Percentiles rank a stretch among this genome's conserved stretches.
Conservation (phyloP, 1,140 invertebrate species). For the Trinorchestia longiramus region DNA sequence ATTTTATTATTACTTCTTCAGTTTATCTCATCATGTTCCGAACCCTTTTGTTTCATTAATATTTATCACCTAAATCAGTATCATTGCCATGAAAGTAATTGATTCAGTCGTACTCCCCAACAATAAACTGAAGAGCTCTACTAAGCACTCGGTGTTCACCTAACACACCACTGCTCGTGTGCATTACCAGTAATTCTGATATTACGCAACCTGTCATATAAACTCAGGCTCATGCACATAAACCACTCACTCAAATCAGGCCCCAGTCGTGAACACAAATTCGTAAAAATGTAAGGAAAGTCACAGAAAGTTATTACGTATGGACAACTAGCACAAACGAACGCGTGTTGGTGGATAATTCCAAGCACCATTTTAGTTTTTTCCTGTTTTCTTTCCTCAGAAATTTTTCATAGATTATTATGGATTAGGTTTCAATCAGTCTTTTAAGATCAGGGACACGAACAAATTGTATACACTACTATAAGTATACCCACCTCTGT, state of each 20-base stretch:
- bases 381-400: not conserved
- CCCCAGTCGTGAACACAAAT: not conserved
- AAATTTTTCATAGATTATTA: not conserved
- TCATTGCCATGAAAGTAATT: not conserved
- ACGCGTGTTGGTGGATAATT: not conserved
- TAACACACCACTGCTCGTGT: not conserved
- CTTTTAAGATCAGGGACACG: not conserved
- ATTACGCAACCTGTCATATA: not conserved
- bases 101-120: not conserved
- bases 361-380: not conserved
- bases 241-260: not conserved
- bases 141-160: not conserved
- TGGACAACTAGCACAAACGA: not conserved
- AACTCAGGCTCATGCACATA: not conserved
- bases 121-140: not conserved
- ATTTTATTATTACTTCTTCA: not conserved
- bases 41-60: not conserved
- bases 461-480: too few relatives aligned
- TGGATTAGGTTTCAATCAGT: not conserved
- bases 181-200: not conserved
- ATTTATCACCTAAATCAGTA: not conserved
- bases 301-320: not conserved
- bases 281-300: not conserved
- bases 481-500: too few relatives aligned
- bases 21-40: not conserved